Base-by-base conservation (phyloP, 2,113 vertebrate species). In the Campylorhamphus procurvoides region DNA sequence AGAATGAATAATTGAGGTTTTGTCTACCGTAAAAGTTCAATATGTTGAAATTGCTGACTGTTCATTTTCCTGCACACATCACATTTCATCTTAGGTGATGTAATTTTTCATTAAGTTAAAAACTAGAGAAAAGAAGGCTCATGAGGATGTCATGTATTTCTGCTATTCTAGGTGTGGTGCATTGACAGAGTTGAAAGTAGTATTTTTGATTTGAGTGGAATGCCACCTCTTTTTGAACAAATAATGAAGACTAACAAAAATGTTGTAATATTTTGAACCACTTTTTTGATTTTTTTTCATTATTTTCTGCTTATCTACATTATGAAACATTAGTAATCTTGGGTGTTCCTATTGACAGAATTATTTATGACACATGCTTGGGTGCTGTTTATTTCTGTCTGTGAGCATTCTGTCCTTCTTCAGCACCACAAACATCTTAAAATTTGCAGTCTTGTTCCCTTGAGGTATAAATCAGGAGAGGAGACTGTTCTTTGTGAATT, bases 1-100 rank as follows among this genome's bases (percentile, higher is more conserved):
- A 92, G 49, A 44, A 96, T 91, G 77, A 93, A 76, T 95, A 91
- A 97, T 53, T 84, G 83, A 64, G 20, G 63, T 49, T 94, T 95
- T 83, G 53, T 82, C 80, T 96, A 74, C 90, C 74, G 74, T 89
- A 67, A 77, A 95, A 91, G 59, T 83, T 91, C 83, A 89, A 58
- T 92, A 59, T 89, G 27, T 47, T 91, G 66, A 55, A 76, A 75
- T 60, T 80, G 77, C 80, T 95, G 88, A 90, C 18, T 89, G 52
- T 58, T 89, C 59, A 9, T 84, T 89, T 89, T 89, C 68, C 60
- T 81, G 24, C 7, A 59, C 13, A 53, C 12, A 77, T 94, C 72
- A 78, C 7, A 13, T 90, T 93, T 78, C 44, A 81, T 82, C 56
- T 69, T 46, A 56, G 44, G 12, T 85, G 50, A 95, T 82, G 37